Evolutionary conservation across 2,113 vertebrate genomes (phyloP).

Genomic region (Pedionomus torquatus): DNA sequence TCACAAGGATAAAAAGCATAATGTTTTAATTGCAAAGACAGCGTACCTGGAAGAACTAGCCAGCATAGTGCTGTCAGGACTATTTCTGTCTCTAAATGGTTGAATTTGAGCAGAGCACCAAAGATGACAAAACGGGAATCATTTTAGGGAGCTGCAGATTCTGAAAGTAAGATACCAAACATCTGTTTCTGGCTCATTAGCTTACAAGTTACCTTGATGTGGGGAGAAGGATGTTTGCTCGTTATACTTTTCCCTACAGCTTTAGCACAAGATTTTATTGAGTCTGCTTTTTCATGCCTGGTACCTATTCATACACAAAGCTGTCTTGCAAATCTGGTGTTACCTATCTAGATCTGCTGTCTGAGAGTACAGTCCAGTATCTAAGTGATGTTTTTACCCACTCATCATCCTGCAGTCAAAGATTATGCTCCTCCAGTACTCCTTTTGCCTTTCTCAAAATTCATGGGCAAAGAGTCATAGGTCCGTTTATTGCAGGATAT

Average conservation of each 20-base stretch:
- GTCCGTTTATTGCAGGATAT: not conserved
- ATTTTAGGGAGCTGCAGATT: conserved; percentile 1
- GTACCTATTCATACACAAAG: not conserved
- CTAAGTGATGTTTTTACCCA: not conserved
- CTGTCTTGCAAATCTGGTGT: not conserved
- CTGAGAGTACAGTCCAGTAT: not conserved
- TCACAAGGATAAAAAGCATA: not conserved
- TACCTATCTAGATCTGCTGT: not conserved
- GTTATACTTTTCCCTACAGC: not conserved
- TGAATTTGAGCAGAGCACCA: conserved; percentile 31
- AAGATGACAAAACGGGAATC: conserved; percentile 21
- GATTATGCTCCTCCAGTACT: not conserved
- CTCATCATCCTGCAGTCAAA: not conserved
- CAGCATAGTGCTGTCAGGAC: not conserved
- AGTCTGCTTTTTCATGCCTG: not conserved
- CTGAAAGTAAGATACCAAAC: conserved; percentile 11
- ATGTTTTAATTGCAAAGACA: conserved; percentile 39
- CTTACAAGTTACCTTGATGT: conserved; percentile 15
- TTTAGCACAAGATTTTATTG: not conserved
- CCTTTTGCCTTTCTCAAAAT: not conserved
- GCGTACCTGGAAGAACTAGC: not conserved
- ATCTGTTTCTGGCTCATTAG: conserved; percentile 4
- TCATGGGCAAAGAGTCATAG: not conserved
- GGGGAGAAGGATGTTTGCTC: not conserved
- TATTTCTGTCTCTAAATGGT: not conserved